These are phyloP conservation scores for Entelurus aequoreus DNA, from an alignment of 2,113 vertebrate genomes.

Conservation along the genomic window DNA sequence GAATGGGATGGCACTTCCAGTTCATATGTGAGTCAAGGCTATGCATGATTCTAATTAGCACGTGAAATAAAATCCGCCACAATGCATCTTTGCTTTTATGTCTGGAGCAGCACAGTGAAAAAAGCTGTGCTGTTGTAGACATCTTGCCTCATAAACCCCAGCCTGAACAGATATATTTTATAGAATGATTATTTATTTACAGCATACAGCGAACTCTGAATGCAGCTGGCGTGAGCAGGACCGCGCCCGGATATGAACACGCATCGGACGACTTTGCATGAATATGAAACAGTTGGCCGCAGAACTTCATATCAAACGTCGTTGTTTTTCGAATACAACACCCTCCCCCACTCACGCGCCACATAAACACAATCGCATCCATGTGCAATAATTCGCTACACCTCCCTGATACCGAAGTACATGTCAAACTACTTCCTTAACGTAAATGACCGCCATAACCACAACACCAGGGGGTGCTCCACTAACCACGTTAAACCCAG, in stretches of 20 bases:
- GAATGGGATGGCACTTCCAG: too few species aligned
- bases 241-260: neutral
- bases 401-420: too few species aligned
- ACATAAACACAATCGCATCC: constrained; percentile 12
- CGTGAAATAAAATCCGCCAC: neutral
- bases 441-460: too few species aligned
- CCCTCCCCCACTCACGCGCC: neutral
- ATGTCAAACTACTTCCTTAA: too few species aligned
- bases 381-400: constrained; percentile 33
- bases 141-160: neutral
- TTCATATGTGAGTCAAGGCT: too few species aligned
- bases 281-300: neutral
- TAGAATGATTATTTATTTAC: neutral
- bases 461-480: too few species aligned
- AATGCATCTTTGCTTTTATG: neutral
- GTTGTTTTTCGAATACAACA: neutral
- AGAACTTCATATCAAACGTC: neutral
- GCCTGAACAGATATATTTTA: constrained; percentile 1
- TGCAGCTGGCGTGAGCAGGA: neutral
- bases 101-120: neutral
- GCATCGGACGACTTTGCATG: neutral
- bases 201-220: neutral
- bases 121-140: neutral
- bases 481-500: too few species aligned
- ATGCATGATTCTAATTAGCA: neutral